These are phyloP conservation scores for Rhorus exstirpatorius DNA, from an alignment of 2,888 invertebrate species.

Conservation along the genomic window DNA sequence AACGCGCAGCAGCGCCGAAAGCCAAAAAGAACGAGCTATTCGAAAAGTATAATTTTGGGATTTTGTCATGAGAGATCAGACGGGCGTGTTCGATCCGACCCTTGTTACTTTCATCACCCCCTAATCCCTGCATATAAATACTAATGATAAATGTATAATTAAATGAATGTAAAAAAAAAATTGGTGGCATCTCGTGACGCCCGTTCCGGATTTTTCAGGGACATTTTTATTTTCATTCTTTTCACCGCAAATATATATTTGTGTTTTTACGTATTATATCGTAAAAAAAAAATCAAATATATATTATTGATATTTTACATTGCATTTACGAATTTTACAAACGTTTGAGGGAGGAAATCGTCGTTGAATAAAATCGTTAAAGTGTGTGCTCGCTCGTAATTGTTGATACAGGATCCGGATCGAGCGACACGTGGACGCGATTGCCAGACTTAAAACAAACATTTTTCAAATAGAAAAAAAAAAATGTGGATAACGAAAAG, in stretches of 20 bases:
- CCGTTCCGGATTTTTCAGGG: constrained; percentile 40
- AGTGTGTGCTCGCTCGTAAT: constrained; percentile 28
- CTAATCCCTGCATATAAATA: neutral
- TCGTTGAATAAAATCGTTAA: constrained; percentile 9
- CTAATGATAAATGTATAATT: constrained; percentile 7
- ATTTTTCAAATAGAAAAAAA: constrained; percentile 40
- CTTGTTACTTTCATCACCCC: neutral
- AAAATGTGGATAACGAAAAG: constrained; percentile 1
- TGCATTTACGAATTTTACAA: neutral
- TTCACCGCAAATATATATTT: neutral
- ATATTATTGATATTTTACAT: no score
- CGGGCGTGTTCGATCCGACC: neutral
- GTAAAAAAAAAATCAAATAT: no score
- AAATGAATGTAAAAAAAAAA: constrained; percentile 5
- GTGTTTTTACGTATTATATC: neutral
- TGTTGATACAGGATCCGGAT: constrained; percentile 41
- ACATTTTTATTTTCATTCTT: no score
- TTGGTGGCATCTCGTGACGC: constrained; percentile 39
- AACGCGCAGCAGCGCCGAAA: no score
- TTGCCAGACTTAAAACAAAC: constrained; percentile 49
- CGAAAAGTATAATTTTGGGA: no score
- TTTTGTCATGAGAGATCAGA: no score
- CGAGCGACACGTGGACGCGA: constrained; percentile 50
- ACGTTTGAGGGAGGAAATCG: neutral
- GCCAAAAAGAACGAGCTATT: no score